A percentile compares a stretch with the other conserved stretches of the same genome.
Evolutionary conservation across 1,140 invertebrate genomes (phyloP).

Genomic region (Macrocentrus cingulum): DNA sequence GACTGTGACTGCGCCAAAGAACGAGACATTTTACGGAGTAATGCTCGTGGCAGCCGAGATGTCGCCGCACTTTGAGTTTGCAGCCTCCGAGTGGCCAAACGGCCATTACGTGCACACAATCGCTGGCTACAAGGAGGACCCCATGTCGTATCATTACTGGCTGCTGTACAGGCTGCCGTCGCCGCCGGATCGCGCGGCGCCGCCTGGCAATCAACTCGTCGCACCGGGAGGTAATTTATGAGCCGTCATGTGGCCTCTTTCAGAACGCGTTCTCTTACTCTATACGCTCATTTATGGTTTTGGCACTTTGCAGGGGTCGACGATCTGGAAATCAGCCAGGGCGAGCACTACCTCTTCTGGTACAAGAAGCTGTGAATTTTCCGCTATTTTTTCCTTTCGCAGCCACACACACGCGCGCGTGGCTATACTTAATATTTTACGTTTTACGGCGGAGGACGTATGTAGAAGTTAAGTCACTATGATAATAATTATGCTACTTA

Average conservation of each 20-base stretch:
- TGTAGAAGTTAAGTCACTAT: neutral
- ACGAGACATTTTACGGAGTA: conserved; percentile 81
- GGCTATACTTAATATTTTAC: no score
- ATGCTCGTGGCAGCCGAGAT: conserved; percentile 82
- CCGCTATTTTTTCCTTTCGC: no score
- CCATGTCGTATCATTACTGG: conserved; percentile 87
- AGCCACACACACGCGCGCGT: neutral
- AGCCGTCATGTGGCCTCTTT: conserved; percentile 35
- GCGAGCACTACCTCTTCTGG: conserved; percentile 86
- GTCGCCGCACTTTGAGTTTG: conserved; percentile 69
- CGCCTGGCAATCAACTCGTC: conserved; percentile 80
- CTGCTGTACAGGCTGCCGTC: conserved; percentile 77
- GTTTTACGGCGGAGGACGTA: neutral
- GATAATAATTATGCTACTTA: no score
- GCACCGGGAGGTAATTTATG: conserved; percentile 72
- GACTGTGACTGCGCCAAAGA: conserved; percentile 68
- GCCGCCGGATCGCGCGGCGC: conserved; percentile 72
- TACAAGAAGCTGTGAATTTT: conserved; percentile 88
- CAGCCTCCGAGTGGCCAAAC: conserved; percentile 84
- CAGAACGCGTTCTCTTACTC: neutral
- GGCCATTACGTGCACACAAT: conserved; percentile 87
- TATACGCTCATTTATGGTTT: neutral
- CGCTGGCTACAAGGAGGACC: conserved; percentile 82
- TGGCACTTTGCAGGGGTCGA: conserved; percentile 71
- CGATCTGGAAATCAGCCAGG: conserved; percentile 77